These are phyloP conservation scores for Acanthurus tractus DNA, from an alignment of 2,797 vertebrate genomes.

Conservation along the genomic window DNA sequence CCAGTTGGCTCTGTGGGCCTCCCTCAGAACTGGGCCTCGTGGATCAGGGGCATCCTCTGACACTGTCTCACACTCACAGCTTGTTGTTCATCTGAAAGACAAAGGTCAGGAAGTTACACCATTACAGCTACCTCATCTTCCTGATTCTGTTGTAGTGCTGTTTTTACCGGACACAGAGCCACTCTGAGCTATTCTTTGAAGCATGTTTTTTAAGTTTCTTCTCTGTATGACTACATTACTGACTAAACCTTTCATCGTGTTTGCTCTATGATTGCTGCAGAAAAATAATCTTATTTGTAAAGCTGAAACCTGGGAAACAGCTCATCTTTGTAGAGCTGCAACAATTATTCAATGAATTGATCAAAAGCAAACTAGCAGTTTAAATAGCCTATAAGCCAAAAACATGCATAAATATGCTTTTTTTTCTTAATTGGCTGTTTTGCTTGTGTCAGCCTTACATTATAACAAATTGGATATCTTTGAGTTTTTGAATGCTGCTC, in stretches of 20 bases:
- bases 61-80: slow-evolving; percentile 57
- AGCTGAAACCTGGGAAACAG: background rate
- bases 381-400: background rate
- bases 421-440: background rate
- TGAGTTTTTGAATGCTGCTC: background rate
- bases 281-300: background rate
- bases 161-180: background rate
- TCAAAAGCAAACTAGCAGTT: background rate
- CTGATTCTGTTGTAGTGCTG: slow-evolving; percentile 7
- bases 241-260: slow-evolving; percentile 55
- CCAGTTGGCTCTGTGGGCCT: slow-evolving; percentile 59
- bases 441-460: background rate
- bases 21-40: slow-evolving; percentile 68
- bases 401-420: background rate
- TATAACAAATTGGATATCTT: background rate
- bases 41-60: slow-evolving; percentile 72
- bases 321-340: background rate
- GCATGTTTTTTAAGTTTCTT: slow-evolving; percentile 37
- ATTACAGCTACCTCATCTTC: slow-evolving; percentile 1
- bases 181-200: slow-evolving; percentile 51
- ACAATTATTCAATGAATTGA: background rate
- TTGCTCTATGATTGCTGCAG: slow-evolving; percentile 29
- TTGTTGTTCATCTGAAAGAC: slow-evolving; percentile 74
- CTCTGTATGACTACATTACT: slow-evolving; percentile 43
- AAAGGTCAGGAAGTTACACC: slow-evolving; percentile 41